Evolutionary conservation across 2,888 invertebrate species (phyloP).

Genomic region (Hanleya hanleyi): DNA sequence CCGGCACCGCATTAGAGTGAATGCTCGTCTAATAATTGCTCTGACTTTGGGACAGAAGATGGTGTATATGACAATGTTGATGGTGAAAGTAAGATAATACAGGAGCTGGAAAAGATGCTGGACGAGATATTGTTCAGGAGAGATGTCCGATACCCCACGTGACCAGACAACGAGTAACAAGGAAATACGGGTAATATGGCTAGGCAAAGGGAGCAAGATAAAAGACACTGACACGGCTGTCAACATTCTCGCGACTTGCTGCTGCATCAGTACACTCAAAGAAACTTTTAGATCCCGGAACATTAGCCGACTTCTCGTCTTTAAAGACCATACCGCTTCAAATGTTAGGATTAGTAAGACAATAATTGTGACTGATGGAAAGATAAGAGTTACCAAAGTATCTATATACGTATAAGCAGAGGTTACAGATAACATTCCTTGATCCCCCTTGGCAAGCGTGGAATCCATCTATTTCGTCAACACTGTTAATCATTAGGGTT

Average conservation of each 20-base stretch:
- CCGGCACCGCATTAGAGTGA: too few relatives aligned
- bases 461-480: not conserved
- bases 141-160: not conserved
- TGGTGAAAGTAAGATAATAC: constrained; percentile 53
- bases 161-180: constrained; percentile 18
- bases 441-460: not conserved
- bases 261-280: constrained; percentile 19
- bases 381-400: constrained; percentile 32
- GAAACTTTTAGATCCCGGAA: not conserved
- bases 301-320: not conserved
- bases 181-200: constrained; percentile 48
- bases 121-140: not conserved
- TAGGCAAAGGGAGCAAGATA: constrained; percentile 51
- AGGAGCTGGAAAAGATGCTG: constrained; percentile 45
- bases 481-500: not conserved
- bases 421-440: not conserved
- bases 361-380: constrained; percentile 33
- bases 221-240: constrained; percentile 54
- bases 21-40: too few relatives aligned
- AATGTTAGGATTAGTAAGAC: constrained; percentile 18
- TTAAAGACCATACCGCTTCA: not conserved
- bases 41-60: constrained; percentile 37
- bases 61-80: constrained; percentile 54
- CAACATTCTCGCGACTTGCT: constrained; percentile 52
- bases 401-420: constrained; percentile 34